These are phyloP conservation scores for Trisateles emortualis DNA, from an alignment of 2,888 invertebrate genomes.

Conservation along the genomic window DNA sequence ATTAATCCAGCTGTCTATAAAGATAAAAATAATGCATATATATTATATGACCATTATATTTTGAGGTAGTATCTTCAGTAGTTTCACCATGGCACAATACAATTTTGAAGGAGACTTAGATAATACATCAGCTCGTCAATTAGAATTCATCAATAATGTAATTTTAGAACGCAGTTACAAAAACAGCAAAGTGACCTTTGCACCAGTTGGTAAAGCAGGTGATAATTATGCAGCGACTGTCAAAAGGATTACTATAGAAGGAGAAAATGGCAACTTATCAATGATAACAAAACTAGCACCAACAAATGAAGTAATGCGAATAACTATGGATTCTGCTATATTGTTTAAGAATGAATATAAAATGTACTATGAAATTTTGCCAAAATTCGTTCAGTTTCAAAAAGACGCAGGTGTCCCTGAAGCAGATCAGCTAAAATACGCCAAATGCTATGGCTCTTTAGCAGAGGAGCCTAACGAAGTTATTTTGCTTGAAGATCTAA, in stretches of 20 bases:
- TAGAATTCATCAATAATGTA: not conserved
- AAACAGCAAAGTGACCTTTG: conserved; percentile 47
- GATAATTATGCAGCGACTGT: conserved; percentile 57
- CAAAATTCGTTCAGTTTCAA: conserved; percentile 58
- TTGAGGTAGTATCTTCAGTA: not conserved
- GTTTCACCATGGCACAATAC: conserved; percentile 37
- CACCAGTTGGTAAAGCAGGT: conserved; percentile 53
- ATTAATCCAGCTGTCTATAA: not conserved
- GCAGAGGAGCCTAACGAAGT: conserved; percentile 55
- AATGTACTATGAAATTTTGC: conserved; percentile 56
- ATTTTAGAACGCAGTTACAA: conserved; percentile 34
- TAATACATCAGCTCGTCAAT: conserved; percentile 45
- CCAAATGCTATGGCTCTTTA: conserved; percentile 57
- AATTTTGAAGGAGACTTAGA: conserved; percentile 51
- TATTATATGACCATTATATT: not conserved
- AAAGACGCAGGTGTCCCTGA: conserved; percentile 49
- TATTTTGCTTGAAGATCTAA: conserved; percentile 63
- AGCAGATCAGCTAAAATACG: conserved; percentile 50
- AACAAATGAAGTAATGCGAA: conserved; percentile 36
- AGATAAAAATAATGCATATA: conserved; percentile 2
- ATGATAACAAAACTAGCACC: conserved; percentile 64
- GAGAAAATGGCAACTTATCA: conserved; percentile 34
- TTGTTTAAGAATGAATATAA: conserved; percentile 57
- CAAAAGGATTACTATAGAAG: conserved; percentile 48
- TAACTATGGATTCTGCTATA: conserved; percentile 23